Evolutionary conservation across 1,140 invertebrate genomes (phyloP), one percentile per base, ranked within the genome.

Genomic region (Amphibalanus amphitrite): DNA sequence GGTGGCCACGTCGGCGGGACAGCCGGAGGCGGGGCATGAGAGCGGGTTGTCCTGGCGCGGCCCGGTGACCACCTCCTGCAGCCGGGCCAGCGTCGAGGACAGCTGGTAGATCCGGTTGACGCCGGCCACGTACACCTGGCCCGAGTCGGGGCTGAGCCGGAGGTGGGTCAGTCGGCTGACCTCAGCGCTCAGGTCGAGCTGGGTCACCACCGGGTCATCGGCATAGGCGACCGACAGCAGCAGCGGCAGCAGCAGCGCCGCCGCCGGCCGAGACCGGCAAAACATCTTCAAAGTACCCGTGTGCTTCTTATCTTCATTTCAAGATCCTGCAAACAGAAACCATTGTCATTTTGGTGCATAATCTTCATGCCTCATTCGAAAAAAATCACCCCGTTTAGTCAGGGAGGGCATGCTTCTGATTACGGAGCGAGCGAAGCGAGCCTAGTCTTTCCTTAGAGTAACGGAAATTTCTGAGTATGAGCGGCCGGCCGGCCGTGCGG

Each of bases 31-130:
- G 81, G 92, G 90, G 80, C 93, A 95, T 25, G 47, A 67, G 13
- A 20, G 47, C 6, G 90, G 88, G 81, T 90, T 93, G 82, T 95
- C 92, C 74, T 86, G 83, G 78, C 87, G 85, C 25, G 93, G 92
- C 86, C 91, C 86, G 72, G 86, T 87, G 20, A 77, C 87, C 81
- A 84, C 87, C 69, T 80, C 82, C 75, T 87, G 84, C 75, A 90
- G 84, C 28, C 91, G 80, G 71, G 83, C 83, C 33, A 95, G 82
- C 77, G 89, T 86, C 15, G 86, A 81, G 77, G 88, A 87, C 69
- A 95, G 83, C 79, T 94, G 90, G 73, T 92, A 84, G 23, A 96
- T 83, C 76, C 87, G 86, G 78, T 97, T 95, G 70, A 90, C 85
- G 25, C 90, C 92, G 25, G 90, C 92, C 59, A 90, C 88, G 77